Evolutionary conservation across 2,888 invertebrate genomes (phyloP), one percentile per base, ranked within the genome.

Genomic region (Lampropteryx suffumata): DNA sequence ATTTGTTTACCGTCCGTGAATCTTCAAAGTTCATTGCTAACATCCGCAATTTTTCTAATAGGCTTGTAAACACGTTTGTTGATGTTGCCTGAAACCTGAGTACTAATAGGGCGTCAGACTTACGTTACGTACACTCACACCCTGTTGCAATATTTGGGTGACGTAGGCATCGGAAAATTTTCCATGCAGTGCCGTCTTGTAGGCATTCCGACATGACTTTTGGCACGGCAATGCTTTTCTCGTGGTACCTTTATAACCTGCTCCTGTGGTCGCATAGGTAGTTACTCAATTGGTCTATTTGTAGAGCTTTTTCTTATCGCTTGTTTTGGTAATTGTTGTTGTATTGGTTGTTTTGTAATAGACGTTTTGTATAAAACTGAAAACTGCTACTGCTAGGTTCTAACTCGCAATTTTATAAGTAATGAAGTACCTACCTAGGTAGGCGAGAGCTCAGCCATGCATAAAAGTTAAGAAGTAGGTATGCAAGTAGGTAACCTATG

Each of bases 1-100:
- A 14, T 14, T 67, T 85, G 84, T 86, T 86, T 85, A 84, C 78
- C 64, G 78, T 69, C 83, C 81, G 68, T 81, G 82, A 82, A 79
- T 76, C 66, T 73, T 59, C 64, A 68, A 73, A 81, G 83, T 83
- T 82, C 84, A 84, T 71, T 72, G 74, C 67, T 73, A 65, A 73
- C 58, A 69, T 69, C 67, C 69, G 66, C 61, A 44, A 48, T 57
- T 55, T 37, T 58, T 59, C 32, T 52, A 60, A 36, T 41, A 47
- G 54, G 48, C 28, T 44, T 49, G 48, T 55, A 56, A 59, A 62
- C 56, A 62, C 9, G 59, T 46, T 36, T 47, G 46, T 30, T 35
- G 36, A 30, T 46, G 50, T 11, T 37, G 17, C 17, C 7, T 35
- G 34, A 14, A 41, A 47, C 12, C 9, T 3, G 39, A 47, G 40